Conservation (phyloP, 2,113 vertebrate species). For the Machaerirhynchus nigripectus region DNA sequence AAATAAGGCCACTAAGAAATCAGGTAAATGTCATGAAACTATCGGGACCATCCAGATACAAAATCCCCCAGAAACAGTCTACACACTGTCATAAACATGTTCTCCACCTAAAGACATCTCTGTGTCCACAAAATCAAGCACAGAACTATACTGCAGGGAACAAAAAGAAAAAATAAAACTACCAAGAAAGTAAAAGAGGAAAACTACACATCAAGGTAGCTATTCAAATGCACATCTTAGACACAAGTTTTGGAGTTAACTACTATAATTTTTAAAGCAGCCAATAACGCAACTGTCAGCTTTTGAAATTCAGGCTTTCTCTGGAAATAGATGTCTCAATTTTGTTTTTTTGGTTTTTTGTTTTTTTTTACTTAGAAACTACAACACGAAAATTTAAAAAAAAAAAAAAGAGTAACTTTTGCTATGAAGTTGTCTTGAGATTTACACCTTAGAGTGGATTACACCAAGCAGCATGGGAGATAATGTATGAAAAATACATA, state of each 20-base stretch:
- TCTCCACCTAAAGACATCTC: background rate
- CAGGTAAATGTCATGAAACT: background rate
- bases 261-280: background rate
- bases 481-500: background rate
- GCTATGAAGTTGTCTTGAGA: background rate
- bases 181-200: background rate
- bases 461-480: background rate
- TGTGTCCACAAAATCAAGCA: background rate
- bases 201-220: background rate
- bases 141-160: background rate
- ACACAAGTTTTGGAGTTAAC: background rate
- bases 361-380: background rate
- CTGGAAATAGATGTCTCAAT: background rate
- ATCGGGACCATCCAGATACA: fast-evolving
- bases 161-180: background rate
- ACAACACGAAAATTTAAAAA: background rate
- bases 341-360: too few relatives aligned
- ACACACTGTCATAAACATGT: background rate
- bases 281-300: background rate
- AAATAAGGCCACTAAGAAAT: background rate
- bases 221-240: background rate
- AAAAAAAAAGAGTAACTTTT: background rate
- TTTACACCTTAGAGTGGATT: background rate
- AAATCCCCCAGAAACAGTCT: background rate
- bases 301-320: background rate